Evolutionary conservation across 2,797 vertebrate species (phyloP), one percentile per base, ranked within the genome.

Genomic region (Propithecus deckenii): DNA sequence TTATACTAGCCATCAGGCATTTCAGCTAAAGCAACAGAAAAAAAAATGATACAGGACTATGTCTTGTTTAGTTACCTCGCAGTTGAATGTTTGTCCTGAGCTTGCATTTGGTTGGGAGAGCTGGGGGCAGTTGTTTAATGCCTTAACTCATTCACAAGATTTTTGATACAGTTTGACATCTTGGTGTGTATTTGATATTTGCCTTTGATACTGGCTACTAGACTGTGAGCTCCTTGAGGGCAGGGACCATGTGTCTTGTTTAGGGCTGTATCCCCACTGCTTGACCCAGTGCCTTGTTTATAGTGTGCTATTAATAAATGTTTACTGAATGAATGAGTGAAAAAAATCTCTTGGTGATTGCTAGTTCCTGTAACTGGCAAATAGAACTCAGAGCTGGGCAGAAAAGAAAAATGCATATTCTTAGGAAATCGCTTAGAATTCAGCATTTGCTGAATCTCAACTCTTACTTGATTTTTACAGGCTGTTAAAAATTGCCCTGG

Each of bases 301-400:
- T 35, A 75, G 43, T 89, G 22, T 20, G 63, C 79, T 97, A 41
- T 89, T 93, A 52, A 63, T 86, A 83, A 88, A 71, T 83, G 48
- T 11, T 95, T 94, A 63, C 8, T 18, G 41, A 74, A 52, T 86
- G 67, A 97, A 79, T 98, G 89, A 95, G 28, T 57, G 50, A 80
- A 80, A 69, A 65, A 92, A 87, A 89, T 90, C 35, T 96, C 92
- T 96, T 86, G 63, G 17, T 97, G 93, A 95, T 97, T 96, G 94
- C 83, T 89, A 96, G n/a, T 93, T 97, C 61, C 20, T n/a, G 4
- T 94, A 92, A 76, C 13, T 67, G 57, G 69, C 90, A 94, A 98
- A 89, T 86, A 96, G 90, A 94, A 96, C 92, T 97, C 89, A 97
- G 67, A 96, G 94, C 96, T 97, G 88, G 95, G 95, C 84, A 96